A percentile compares a stretch with the other conserved stretches of the same genome.
Conservation (phyloP, 2,888 invertebrate genomes). For the Ferrisia virgata region DNA sequence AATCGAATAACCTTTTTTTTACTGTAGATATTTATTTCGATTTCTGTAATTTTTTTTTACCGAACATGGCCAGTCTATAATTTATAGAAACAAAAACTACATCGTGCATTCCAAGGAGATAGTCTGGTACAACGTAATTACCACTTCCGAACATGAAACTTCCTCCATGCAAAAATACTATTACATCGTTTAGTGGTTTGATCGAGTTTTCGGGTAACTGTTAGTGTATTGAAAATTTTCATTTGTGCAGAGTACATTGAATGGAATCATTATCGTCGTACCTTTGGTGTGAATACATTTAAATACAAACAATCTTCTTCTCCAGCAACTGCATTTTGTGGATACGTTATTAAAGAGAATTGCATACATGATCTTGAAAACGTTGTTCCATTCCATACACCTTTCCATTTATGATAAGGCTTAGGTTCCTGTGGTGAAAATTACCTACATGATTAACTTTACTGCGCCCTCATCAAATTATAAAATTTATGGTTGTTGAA, state of each 20-base stretch:
- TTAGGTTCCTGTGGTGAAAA: slow-evolving; percentile 59
- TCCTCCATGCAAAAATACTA: slow-evolving; percentile 57
- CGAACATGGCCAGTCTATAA: slow-evolving; percentile 53
- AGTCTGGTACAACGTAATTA: slow-evolving; percentile 58
- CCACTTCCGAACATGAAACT: slow-evolving; percentile 64
- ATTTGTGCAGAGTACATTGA: too few species aligned
- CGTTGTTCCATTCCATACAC: slow-evolving; percentile 65
- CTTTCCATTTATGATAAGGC: slow-evolving; percentile 61
- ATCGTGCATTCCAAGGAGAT: slow-evolving; percentile 61
- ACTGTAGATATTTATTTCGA: neutral
- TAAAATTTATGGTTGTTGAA: neutral
- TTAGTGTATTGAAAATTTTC: too few species aligned
- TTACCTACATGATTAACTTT: neutral
- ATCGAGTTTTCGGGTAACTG: neutral
- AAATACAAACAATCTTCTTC: slow-evolving; percentile 49
- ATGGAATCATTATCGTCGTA: too few species aligned
- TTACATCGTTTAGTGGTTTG: slow-evolving; percentile 52
- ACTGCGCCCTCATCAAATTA: neutral
- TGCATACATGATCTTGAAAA: slow-evolving; percentile 64
- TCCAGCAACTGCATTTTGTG: slow-evolving; percentile 20
- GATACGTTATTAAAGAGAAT: slow-evolving; percentile 53
- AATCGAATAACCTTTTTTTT: too few species aligned
- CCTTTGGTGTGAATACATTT: slow-evolving; percentile 49
- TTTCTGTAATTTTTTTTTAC: slow-evolving; percentile 51
- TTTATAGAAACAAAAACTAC: slow-evolving; percentile 53